Evolutionary conservation across 2,888 invertebrate species (phyloP).

Genomic region (Listrodromus nycthemerus): DNA sequence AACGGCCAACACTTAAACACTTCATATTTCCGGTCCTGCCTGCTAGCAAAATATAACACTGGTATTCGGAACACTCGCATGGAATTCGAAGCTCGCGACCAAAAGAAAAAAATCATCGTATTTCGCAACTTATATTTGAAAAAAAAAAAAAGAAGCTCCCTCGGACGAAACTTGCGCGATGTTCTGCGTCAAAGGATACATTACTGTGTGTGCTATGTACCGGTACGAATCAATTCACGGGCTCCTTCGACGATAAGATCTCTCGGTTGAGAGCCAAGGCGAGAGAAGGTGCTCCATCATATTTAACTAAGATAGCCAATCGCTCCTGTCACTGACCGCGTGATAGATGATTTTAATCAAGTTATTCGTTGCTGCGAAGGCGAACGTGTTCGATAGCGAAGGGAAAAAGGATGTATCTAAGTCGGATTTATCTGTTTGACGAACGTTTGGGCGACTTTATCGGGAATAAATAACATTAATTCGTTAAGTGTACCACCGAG

Average conservation of each 20-base stretch:
- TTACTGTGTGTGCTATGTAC: background rate
- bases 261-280: slow-evolving; percentile 21
- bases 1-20: background rate
- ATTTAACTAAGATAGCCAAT: slow-evolving; percentile 78
- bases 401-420: slow-evolving; percentile 53
- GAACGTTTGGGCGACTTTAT: slow-evolving; percentile 19
- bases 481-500: too few relatives aligned
- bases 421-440: slow-evolving; percentile 37
- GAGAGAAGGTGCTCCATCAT: slow-evolving; percentile 73
- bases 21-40: background rate
- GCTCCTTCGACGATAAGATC: slow-evolving; percentile 35
- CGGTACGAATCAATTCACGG: slow-evolving; percentile 52
- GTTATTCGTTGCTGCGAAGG: slow-evolving; percentile 68
- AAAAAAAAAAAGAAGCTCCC: background rate
- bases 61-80: slow-evolving; percentile 21
- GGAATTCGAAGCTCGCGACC: slow-evolving; percentile 8
- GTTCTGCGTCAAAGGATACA: background rate
- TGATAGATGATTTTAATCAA: slow-evolving; percentile 81
- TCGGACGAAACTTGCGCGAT: background rate
- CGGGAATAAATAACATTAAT: background rate
- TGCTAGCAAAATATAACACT: background rate
- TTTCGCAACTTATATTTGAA: background rate
- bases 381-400: slow-evolving; percentile 43
- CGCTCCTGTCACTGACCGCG: slow-evolving; percentile 74
- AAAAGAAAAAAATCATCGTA: background rate